phyloP scores from a whole-genome alignment of 1,140 invertebrate species.

The Scaptomyza hsui region DNA sequence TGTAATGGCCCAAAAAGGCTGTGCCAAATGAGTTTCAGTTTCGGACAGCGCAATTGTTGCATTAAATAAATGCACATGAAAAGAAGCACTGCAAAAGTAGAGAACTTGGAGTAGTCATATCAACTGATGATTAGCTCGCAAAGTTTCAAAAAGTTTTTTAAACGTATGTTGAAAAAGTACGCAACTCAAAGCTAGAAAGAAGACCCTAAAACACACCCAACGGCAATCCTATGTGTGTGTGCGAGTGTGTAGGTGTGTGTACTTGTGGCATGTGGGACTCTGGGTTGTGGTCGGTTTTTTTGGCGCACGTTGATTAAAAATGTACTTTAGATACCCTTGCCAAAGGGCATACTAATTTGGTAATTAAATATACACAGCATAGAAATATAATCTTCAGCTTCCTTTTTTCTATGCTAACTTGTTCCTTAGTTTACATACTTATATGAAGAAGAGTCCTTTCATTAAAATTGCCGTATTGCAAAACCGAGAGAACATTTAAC shows the following conservation, averaged over 20 bases:
- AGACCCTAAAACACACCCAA: neutral
- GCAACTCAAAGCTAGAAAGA: slow-evolving; percentile 8
- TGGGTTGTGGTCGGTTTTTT: slow-evolving; percentile 9
- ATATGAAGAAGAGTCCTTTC: no score
- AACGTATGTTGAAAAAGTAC: slow-evolving; percentile 6
- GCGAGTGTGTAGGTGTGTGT: neutral
- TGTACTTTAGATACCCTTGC: slow-evolving; percentile 5
- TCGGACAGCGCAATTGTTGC: slow-evolving; percentile 42
- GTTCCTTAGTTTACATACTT: no score
- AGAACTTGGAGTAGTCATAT: neutral
- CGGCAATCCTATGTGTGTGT: no score
- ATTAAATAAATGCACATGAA: slow-evolving; percentile 53
- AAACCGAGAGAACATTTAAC: no score
- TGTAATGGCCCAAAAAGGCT: slow-evolving; percentile 39
- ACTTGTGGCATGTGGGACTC: neutral
- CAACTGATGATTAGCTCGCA: slow-evolving; percentile 37
- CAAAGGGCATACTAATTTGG: neutral
- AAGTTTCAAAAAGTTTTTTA: slow-evolving; percentile 26
- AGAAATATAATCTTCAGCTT: neutral
- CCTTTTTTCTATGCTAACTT: no score
- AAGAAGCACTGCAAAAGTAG: neutral
- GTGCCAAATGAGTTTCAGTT: slow-evolving; percentile 63
- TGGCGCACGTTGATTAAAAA: slow-evolving; percentile 45
- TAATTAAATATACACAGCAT: neutral
- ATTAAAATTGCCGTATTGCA: no score